These are phyloP conservation scores for Esox lucius DNA, from an alignment of 2,797 vertebrate genomes.

Conservation along the genomic window DNA sequence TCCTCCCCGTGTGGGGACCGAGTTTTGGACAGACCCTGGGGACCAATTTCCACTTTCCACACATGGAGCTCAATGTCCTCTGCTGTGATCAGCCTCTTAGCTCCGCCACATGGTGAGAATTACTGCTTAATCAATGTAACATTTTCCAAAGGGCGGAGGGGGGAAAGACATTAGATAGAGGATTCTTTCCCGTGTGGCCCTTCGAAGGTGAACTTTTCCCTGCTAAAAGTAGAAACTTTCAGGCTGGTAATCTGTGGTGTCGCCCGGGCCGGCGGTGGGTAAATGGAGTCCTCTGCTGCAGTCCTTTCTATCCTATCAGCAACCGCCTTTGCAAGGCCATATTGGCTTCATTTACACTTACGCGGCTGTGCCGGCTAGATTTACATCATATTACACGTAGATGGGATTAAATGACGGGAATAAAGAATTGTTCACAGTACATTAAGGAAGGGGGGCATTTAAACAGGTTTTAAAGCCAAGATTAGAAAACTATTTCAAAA, in stretches of 20 bases:
- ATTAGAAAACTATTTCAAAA: no score
- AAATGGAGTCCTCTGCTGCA: slow-evolving; percentile 62
- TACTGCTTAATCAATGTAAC: slow-evolving; percentile 36
- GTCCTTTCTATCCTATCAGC: slow-evolving; percentile 53
- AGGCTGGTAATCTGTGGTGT: slow-evolving; percentile 42
- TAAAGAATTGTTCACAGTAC: slow-evolving; percentile 56
- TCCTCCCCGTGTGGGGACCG: neutral
- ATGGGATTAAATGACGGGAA: slow-evolving; percentile 68
- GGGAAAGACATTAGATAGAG: neutral
- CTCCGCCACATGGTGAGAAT: slow-evolving; percentile 35
- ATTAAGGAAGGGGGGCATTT: slow-evolving; percentile 28
- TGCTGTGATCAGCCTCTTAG: slow-evolving; percentile 29
- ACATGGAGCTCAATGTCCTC: slow-evolving; percentile 2
- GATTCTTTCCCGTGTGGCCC: slow-evolving; percentile 26
- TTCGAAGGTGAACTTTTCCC: slow-evolving; percentile 42
- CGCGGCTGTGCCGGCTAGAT: slow-evolving; percentile 58
- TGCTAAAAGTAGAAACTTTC: slow-evolving; percentile 48
- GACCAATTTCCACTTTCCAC: neutral
- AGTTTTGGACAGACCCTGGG: neutral
- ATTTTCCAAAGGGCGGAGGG: slow-evolving; percentile 32
- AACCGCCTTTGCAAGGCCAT: slow-evolving; percentile 54
- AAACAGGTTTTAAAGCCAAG: neutral
- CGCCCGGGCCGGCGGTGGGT: slow-evolving; percentile 45
- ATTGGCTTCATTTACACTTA: slow-evolving; percentile 70
- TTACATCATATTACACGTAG: slow-evolving; percentile 58